phyloP scores from a whole-genome alignment of 2,113 vertebrate species.

The Corvus moneduloides region DNA sequence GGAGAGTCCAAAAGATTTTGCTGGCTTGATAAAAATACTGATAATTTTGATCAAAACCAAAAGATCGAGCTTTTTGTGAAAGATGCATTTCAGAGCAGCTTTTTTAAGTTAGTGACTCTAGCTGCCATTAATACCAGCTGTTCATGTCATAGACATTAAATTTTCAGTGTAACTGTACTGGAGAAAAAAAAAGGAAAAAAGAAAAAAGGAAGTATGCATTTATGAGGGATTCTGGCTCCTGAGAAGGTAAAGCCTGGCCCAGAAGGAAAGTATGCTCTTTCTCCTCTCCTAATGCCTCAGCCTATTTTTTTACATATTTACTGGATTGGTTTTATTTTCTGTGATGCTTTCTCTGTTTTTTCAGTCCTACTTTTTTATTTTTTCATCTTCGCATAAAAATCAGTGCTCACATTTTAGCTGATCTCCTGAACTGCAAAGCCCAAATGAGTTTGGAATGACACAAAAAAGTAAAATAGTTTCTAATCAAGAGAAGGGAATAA shows the following conservation, averaged over 20 bases:
- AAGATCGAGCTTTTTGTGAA: not conserved
- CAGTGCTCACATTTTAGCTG: not conserved
- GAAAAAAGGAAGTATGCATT: not conserved
- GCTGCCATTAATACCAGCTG: not conserved
- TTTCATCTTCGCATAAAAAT: not conserved
- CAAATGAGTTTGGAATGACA: not conserved
- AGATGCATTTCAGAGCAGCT: not conserved
- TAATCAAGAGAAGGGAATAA: not conserved
- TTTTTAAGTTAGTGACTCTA: not conserved
- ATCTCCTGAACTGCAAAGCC: not conserved
- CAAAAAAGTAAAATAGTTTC: not conserved
- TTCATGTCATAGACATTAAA: not conserved
- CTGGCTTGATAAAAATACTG: not conserved
- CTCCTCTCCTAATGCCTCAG: not conserved
- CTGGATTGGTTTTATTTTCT: not conserved
- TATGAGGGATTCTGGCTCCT: not conserved
- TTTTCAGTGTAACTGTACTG: not conserved
- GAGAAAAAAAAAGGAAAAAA: not conserved
- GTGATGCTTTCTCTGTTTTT: not conserved
- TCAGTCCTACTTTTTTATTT: not conserved
- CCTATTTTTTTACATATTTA: not conserved
- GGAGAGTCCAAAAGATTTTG: not conserved
- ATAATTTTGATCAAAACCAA: not conserved
- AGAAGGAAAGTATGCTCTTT: not conserved
- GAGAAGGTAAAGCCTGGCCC: not conserved